Percentiles rank a stretch among this genome's conserved stretches.
These are phyloP conservation scores for Epinephelus cyanopodus DNA, from an alignment of 2,113 vertebrate species.

Conservation along the genomic window DNA sequence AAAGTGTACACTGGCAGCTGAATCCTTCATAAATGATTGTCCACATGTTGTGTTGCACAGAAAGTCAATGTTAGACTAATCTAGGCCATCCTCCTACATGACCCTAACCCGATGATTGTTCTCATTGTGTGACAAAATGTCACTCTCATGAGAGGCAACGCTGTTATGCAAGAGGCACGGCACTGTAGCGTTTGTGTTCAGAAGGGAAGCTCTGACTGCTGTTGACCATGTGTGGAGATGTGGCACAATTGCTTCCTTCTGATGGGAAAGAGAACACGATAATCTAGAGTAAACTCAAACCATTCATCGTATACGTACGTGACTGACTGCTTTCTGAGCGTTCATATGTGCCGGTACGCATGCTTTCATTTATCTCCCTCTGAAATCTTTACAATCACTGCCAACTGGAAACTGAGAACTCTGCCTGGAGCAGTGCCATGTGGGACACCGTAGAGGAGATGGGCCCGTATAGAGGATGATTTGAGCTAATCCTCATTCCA, in stretches of 20 bases:
- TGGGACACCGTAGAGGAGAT: neutral
- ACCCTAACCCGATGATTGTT: slow-evolving; percentile 34
- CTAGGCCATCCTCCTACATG: slow-evolving; percentile 35
- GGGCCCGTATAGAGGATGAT: slow-evolving; percentile 19
- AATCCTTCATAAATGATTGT: neutral
- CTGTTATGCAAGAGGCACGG: slow-evolving; percentile 42
- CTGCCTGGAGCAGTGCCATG: neutral
- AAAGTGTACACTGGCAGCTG: neutral
- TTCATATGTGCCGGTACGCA: neutral
- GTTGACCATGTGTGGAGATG: slow-evolving; percentile 21
- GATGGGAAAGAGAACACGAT: neutral
- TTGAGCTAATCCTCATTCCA: slow-evolving; percentile 31
- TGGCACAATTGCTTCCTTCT: slow-evolving; percentile 10
- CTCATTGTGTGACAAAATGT: slow-evolving; percentile 60
- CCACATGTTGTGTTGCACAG: neutral
- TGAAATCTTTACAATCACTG: neutral
- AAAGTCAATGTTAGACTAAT: slow-evolving; percentile 32
- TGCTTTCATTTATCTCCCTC: neutral
- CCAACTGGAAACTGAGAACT: neutral
- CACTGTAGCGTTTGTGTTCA: slow-evolving; percentile 25
- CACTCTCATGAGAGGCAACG: slow-evolving; percentile 36
- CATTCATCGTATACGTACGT: neutral
- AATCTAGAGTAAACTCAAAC: neutral
- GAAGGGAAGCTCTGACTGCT: slow-evolving; percentile 3
- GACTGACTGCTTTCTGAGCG: slow-evolving; percentile 6